Percentiles rank a stretch among this genome's conserved stretches.
Conservation (phyloP, 2,797 vertebrate species). For the Okamejei kenojei region DNA sequence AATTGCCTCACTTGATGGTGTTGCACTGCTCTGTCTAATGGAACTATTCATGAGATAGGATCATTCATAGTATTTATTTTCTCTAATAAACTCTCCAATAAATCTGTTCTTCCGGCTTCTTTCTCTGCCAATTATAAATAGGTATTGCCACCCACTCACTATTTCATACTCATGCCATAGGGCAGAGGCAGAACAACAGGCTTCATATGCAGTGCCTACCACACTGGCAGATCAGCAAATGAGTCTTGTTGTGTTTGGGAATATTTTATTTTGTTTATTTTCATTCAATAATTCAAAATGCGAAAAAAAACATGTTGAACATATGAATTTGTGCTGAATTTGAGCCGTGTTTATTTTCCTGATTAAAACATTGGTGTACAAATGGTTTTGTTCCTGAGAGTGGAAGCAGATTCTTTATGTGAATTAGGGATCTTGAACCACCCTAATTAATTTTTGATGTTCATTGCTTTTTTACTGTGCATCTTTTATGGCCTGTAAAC, state of each 20-base stretch:
- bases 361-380: neutral
- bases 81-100: neutral
- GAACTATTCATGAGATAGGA: neutral
- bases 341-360: neutral
- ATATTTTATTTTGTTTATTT: neutral
- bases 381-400: neutral
- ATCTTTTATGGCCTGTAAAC: neutral
- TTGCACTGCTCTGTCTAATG: neutral
- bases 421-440: neutral
- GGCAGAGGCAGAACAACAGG: neutral
- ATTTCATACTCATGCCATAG: neutral
- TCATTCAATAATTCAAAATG: neutral
- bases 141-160: neutral
- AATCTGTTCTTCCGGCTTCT: neutral
- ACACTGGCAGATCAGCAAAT: neutral
- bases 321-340: neutral
- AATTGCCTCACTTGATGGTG: neutral
- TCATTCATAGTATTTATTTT: neutral
- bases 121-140: neutral
- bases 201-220: neutral
- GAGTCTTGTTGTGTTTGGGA: neutral
- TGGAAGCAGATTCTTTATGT: neutral
- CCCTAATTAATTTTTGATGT: neutral
- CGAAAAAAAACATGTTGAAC: neutral
- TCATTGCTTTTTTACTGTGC: neutral